These are phyloP conservation scores for Apaloderma vittatum DNA, from an alignment of 2,113 vertebrate species.

Conservation along the genomic window DNA sequence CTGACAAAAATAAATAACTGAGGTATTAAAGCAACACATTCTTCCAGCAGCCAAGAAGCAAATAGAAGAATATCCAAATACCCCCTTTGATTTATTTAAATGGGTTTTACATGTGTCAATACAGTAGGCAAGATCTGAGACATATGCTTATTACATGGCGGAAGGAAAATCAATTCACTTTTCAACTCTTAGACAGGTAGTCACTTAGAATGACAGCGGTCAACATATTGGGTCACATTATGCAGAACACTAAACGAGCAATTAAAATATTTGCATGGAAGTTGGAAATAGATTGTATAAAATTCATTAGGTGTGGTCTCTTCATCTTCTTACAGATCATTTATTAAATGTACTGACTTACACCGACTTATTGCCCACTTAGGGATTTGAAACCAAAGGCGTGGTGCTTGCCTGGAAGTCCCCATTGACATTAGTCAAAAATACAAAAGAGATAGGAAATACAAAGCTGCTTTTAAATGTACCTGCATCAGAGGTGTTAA, in stretches of 20 bases:
- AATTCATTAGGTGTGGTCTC: background rate
- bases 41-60: background rate
- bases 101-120: constrained; percentile 6
- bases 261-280: constrained; percentile 48
- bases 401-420: background rate
- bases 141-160: constrained; percentile 43
- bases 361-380: background rate
- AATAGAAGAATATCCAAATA: background rate
- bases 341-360: background rate
- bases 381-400: background rate
- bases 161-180: constrained; percentile 83
- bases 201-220: constrained; percentile 78
- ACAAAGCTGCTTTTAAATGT: background rate
- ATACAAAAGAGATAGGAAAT: background rate
- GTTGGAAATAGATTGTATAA: background rate
- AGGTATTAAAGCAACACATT: background rate
- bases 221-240: constrained; percentile 62
- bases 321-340: background rate
- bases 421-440: background rate
- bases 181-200: constrained; percentile 71
- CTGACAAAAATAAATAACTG: background rate
- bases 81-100: constrained; percentile 29
- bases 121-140: background rate
- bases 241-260: constrained; percentile 42
- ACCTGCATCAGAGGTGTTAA: background rate